Evolutionary conservation across 2,113 vertebrate species (phyloP), one percentile per base, ranked within the genome.

Genomic region (Scomber colias): DNA sequence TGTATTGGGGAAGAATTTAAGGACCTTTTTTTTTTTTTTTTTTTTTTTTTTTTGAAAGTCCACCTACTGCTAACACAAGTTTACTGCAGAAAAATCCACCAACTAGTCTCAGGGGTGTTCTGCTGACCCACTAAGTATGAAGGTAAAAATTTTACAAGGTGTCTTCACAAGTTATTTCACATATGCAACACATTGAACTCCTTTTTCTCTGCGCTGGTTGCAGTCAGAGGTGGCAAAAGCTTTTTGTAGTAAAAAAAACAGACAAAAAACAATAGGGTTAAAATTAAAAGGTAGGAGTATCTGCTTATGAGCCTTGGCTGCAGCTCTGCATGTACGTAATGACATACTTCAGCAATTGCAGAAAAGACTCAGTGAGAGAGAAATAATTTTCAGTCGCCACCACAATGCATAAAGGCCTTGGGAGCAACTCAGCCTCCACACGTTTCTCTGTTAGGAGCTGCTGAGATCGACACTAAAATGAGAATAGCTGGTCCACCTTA

Each of bases 31-130:
- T 40, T 27, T 27, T 1, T 21, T 21, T 21, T 21, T 21, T 21
- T 21, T 21, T 21, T 27, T 1, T 21, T 21, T 21, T 21, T 21
- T 21, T 21, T 21, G 1, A 21, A 40, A 21, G 45, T 80, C 50
- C 61, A 31, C 55, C 51, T 62, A 63, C 59, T 60, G 57, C 55
- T 48, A 21, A 67, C 9, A 35, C 21, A 62, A 48, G 62, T 61
- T 61, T 61, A 56, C 54, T 50, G 30, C 66, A 70, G 65, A n/a
- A 44, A 62, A 19, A n/a, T 6, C 17, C 40, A 63, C 64, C 63
- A 31, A 16, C 45, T 48, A 50, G 14, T 65, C 24, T 27, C 24
- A 27, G 24, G 24, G 24, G 24, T 27, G 24, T 27, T 27, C 24
- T 27, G 24, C 24, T 27, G 24, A 27, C 24, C 24, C 24, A 27